Evolutionary conservation across 2,888 invertebrate genomes (phyloP).

Genomic region (Aphidoletes aphidimyza): DNA sequence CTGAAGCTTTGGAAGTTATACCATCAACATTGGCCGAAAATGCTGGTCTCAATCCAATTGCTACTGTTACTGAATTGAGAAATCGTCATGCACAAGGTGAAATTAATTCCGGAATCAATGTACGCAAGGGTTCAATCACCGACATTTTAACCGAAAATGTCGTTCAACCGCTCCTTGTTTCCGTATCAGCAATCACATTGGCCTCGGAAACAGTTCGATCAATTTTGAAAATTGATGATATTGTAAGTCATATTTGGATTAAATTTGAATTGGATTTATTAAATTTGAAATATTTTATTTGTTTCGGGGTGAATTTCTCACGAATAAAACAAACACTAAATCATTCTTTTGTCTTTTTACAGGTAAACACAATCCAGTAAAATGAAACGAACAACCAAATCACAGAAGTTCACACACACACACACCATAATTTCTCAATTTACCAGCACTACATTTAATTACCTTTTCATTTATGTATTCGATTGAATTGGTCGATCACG

Average conservation of each 20-base stretch:
- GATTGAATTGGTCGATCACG: background rate
- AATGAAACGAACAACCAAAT: background rate
- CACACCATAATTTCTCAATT: background rate
- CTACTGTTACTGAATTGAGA: conserved; percentile 95
- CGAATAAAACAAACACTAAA: background rate
- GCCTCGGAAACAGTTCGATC: conserved; percentile 97
- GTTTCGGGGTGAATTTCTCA: background rate
- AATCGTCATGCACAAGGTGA: conserved; percentile 91
- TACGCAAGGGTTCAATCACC: conserved; percentile 94
- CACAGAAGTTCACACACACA: background rate
- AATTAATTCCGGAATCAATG: conserved; percentile 92
- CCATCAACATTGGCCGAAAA: conserved; percentile 93
- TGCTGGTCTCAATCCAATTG: conserved; percentile 87
- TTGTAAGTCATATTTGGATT: conserved; percentile 71
- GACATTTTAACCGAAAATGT: conserved; percentile 98
- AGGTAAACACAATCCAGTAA: conserved; percentile 35
- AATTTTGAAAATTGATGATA: conserved; percentile 99
- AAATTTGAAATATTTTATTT: background rate
- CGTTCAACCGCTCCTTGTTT: conserved; percentile 95
- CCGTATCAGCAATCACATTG: conserved; percentile 90
- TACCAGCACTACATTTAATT: conserved; percentile 39
- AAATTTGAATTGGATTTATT: background rate
- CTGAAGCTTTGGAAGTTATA: conserved; percentile 94
- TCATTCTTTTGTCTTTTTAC: background rate
- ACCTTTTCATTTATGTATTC: background rate